A percentile compares a stretch with the other conserved stretches of the same genome.
phyloP scores from a whole-genome alignment of 2,888 invertebrate species.

The Heliconius ethilla region DNA sequence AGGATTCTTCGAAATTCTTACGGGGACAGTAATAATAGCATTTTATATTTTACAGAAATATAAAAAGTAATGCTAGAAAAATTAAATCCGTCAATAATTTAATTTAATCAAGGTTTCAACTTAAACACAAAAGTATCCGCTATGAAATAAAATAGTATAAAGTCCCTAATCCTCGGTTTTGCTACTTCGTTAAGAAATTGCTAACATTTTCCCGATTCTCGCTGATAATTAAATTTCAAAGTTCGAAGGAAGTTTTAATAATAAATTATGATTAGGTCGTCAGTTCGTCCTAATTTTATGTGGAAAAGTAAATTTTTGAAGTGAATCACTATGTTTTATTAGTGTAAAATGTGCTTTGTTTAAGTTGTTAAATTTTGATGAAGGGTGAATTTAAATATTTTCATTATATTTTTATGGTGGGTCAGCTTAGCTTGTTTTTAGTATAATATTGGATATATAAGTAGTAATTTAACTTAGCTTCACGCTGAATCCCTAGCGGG shows the following conservation, averaged over 20 bases:
- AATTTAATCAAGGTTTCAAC: background rate
- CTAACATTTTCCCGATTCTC: conserved; percentile 41
- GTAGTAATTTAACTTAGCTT: no score
- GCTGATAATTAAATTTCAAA: conserved; percentile 44
- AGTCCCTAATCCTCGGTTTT: conserved; percentile 39
- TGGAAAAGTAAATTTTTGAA: conserved; percentile 17
- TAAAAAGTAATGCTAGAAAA: background rate
- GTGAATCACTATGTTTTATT: conserved; percentile 21
- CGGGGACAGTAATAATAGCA: no score
- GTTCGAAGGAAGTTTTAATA: conserved; percentile 40
- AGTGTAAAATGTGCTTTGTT: conserved; percentile 4
- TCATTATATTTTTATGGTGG: background rate
- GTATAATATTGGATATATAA: background rate
- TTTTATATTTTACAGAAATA: no score
- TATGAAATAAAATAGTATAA: conserved; percentile 37
- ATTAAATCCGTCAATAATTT: background rate
- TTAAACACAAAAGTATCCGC: conserved; percentile 33
- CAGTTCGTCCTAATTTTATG: conserved; percentile 19
- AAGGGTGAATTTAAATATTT: conserved; percentile 1
- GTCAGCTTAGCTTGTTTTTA: background rate
- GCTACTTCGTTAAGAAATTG: conserved; percentile 45
- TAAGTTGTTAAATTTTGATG: background rate
- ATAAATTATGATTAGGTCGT: conserved; percentile 43
- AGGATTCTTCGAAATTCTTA: no score
- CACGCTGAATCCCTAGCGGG: no score